Conservation (phyloP, 2,797 vertebrate species). For the Coranthus polyacanthus region DNA sequence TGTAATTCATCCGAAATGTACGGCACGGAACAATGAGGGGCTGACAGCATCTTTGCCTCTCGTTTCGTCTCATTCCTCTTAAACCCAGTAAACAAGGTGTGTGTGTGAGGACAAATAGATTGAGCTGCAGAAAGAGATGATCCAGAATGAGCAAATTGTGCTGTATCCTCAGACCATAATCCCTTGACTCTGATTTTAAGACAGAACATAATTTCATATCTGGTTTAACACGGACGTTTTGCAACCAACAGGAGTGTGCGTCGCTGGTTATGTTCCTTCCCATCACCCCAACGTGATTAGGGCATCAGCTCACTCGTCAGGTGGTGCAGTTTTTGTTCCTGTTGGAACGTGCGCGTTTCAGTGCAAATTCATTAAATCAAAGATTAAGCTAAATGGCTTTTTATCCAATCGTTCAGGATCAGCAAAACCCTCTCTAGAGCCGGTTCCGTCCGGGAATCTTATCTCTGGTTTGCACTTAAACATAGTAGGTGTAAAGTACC, state of each 20-base stretch:
- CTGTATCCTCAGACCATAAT: constrained; percentile 28
- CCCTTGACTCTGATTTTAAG: constrained; percentile 33
- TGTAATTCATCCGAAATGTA: constrained; percentile 62
- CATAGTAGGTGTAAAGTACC: no score
- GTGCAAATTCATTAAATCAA: no score
- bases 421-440: no score
- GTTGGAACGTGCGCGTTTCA: constrained; percentile 15
- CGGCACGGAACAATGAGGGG: constrained; percentile 24
- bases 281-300: constrained; percentile 2
- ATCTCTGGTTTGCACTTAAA: no score
- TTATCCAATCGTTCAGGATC: no score
- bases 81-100: constrained; percentile 40
- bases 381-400: no score
- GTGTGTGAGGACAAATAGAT: constrained; percentile 4
- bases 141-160: constrained; percentile 53
- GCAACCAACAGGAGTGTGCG: constrained; percentile 40
- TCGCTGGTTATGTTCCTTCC: constrained; percentile 20
- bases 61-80: constrained; percentile 49
- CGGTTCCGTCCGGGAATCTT: no score
- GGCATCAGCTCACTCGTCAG: constrained; percentile 53
- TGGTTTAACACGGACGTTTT: constrained; percentile 49
- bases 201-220: constrained; percentile 49
- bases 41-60: constrained; percentile 32
- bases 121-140: constrained; percentile 18
- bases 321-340: constrained; percentile 12